A percentile compares a stretch with the other conserved stretches of the same genome.
These are phyloP conservation scores for Hydrolagus affinis DNA, from an alignment of 2,113 vertebrate species.

Conservation along the genomic window DNA sequence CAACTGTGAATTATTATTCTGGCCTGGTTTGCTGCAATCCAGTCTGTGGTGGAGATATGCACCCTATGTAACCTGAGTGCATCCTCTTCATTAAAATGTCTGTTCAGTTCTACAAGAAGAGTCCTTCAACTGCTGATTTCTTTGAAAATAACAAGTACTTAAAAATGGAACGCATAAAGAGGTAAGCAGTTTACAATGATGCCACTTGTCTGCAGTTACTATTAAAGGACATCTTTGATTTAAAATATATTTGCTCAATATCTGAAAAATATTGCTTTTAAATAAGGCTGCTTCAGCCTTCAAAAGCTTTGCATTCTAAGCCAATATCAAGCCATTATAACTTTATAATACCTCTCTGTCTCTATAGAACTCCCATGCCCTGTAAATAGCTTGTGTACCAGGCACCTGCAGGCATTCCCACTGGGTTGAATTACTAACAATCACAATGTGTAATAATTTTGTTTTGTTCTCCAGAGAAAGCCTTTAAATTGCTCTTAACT, in stretches of 20 bases:
- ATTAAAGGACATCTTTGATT: not conserved
- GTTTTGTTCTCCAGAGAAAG: not conserved
- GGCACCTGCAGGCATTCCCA: not conserved
- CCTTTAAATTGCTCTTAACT: not conserved
- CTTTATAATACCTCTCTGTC: not conserved
- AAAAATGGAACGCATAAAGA: conserved; percentile 23
- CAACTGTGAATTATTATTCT: not conserved
- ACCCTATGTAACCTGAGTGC: conserved; percentile 19
- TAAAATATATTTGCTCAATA: conserved; percentile 6
- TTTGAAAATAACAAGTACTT: conserved; percentile 23
- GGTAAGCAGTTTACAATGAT: conserved; percentile 22
- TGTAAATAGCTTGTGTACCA: not conserved
- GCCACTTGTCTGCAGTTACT: conserved; percentile 7
- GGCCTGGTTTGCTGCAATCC: not conserved
- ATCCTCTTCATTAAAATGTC: not conserved
- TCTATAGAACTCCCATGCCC: not conserved
- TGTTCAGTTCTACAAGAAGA: conserved; percentile 14
- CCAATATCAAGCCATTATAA: not conserved
- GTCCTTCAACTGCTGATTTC: conserved; percentile 17
- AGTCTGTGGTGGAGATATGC: not conserved
- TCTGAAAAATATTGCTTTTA: not conserved
- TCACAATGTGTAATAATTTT: not conserved
- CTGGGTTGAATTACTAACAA: conserved; percentile 19
- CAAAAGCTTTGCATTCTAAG: not conserved
- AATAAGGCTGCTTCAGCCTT: not conserved